Base-by-base conservation (phyloP, 2,888 invertebrate species). In the Mimas tiliae region DNA sequence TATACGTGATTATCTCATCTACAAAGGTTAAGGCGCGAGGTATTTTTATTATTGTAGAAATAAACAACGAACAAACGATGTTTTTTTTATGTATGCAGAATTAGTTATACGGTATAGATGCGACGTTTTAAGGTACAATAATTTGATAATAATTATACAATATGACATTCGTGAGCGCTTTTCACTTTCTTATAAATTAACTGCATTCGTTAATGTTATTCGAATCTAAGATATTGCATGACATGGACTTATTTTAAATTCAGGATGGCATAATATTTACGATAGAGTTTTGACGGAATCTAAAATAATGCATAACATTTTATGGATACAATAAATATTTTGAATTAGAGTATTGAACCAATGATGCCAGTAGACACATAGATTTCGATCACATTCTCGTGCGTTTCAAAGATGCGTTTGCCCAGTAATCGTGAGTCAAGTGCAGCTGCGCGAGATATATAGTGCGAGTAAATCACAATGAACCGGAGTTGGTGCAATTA, bases 381-480 rank as follows among this genome's bases (percentile, higher is more conserved):
- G 38, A 38, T 55, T 65, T 55, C 65, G 55, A 67, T 58, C 62
- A 69, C 68, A 69, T 67, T 68, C 63, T 68, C 58, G 67, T 69
- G 70, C 68, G 67, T 70, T 73, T 69, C 47, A 65, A 71, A 69
- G 70, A 65, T 53, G 58, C 42, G 47, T 55, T 55, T 79, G 71
- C 72, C 75, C 80, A 81, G 78, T 81, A 82, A 79, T 78, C 81
- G 78, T 90, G 90, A 88, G 82, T 91, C 90, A 91, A 85, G 82
- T 81, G 90, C 92, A 92, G 87, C 90, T 91, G 91, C 86, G 78
- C 80, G 75, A 78, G 83, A 81, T 75, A 80, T 81, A 81, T 79
- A 79, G 76, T 75, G 74, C 79, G 78, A 87, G 88, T 90, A 91
- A 90, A 92, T 91, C 91, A 91, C 88, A 82, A 72, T 82, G 84